These are phyloP conservation scores for Heliconius himera DNA, from an alignment of 1,140 invertebrate genomes.

Conservation along the genomic window DNA sequence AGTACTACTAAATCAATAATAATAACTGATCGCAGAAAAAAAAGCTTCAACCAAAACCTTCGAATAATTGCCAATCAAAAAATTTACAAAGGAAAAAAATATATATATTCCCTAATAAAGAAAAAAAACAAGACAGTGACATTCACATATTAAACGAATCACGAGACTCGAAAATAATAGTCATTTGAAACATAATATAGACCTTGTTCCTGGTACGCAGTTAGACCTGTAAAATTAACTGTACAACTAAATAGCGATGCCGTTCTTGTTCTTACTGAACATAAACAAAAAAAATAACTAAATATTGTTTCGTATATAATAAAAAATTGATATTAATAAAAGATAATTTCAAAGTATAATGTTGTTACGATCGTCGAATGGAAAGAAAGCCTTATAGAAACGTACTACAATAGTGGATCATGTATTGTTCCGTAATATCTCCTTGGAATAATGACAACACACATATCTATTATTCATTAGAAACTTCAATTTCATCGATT, in stretches of 20 bases:
- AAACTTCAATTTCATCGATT: no score
- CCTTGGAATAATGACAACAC: neutral
- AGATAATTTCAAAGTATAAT: neutral
- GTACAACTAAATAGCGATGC: constrained; percentile 78
- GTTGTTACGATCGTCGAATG: neutral
- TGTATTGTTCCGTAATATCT: neutral
- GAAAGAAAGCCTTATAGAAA: neutral
- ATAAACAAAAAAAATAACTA: no score
- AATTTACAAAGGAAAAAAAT: constrained; percentile 46
- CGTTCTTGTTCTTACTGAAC: constrained; percentile 53
- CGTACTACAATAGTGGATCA: neutral
- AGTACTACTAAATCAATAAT: constrained; percentile 3
- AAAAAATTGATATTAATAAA: no score
- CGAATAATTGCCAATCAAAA: constrained; percentile 58
- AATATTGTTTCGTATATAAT: no score
- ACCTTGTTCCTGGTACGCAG: constrained; percentile 80
- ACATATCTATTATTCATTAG: no score
- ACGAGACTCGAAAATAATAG: constrained; percentile 69
- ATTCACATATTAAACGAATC: constrained; percentile 55
- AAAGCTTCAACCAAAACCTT: constrained; percentile 20
- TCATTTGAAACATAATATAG: constrained; percentile 67
- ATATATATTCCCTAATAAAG: constrained; percentile 38
- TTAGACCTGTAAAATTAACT: constrained; percentile 82
- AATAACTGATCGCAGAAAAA: constrained; percentile 18
- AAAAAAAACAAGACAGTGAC: constrained; percentile 55